phyloP scores from a whole-genome alignment of 2,797 vertebrate genomes.

The Schizothorax lantsangensis region DNA sequence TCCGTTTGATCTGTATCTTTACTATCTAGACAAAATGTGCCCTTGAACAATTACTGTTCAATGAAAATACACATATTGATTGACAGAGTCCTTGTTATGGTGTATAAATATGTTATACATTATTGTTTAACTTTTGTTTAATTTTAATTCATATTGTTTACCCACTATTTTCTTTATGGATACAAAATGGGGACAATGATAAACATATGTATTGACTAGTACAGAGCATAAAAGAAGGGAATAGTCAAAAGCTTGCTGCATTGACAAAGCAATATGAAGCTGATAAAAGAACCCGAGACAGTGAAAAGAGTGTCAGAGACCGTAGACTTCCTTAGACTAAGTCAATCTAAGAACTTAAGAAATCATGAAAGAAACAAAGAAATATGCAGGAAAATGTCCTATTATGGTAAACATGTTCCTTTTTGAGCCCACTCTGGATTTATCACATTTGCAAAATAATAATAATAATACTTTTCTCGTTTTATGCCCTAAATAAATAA shows the following conservation, averaged over 20 bases:
- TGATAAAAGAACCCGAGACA: not conserved
- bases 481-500: not conserved
- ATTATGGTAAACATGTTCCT: not conserved
- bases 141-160: not conserved
- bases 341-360: too few species aligned
- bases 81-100: not conserved
- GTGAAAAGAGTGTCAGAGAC: not conserved
- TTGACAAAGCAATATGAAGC: not conserved
- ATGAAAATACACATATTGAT: not conserved
- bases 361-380: not conserved
- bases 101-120: not conserved
- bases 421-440: not conserved
- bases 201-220: not conserved
- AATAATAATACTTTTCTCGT: not conserved
- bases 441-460: not conserved
- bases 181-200: not conserved
- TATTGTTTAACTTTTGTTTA: not conserved
- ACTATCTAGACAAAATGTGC: not conserved
- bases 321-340: not conserved
- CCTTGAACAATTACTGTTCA: not conserved
- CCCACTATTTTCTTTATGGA: not conserved
- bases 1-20: not conserved
- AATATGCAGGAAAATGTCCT: not conserved
- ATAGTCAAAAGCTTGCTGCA: not conserved
- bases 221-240: too few species aligned